Percentiles rank a stretch among this genome's conserved stretches.
Evolutionary conservation across 2,797 vertebrate genomes (phyloP).

Genomic region (Urosaurus nigricauda): DNA sequence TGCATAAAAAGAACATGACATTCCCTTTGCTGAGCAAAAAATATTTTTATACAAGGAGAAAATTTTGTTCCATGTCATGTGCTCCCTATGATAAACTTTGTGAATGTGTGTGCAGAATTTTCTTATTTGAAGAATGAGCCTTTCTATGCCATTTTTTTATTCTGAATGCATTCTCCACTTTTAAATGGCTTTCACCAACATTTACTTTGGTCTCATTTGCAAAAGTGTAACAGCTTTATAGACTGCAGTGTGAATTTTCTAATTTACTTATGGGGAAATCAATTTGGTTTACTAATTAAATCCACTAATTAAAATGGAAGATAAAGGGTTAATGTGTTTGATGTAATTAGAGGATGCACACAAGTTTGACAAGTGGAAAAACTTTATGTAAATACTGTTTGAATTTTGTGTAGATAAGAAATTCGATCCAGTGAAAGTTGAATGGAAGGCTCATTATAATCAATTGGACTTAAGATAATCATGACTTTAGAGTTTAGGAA

Average conservation of each 20-base stretch:
- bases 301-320: constrained; percentile 48
- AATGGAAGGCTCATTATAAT: constrained; percentile 23
- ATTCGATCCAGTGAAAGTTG: constrained; percentile 27
- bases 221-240: constrained; percentile 57
- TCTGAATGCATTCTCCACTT: constrained; percentile 47
- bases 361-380: constrained; percentile 50
- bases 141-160: constrained; percentile 6
- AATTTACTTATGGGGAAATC: constrained; percentile 56
- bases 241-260: constrained; percentile 46
- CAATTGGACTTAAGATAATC: constrained; percentile 11
- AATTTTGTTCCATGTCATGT: constrained; percentile 40
- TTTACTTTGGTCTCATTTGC: constrained; percentile 46
- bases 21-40: constrained; percentile 43
- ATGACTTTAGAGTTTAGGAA: neutral
- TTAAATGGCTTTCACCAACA: constrained; percentile 48
- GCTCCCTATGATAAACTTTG: constrained; percentile 48
- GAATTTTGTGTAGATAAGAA: constrained; percentile 42
- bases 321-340: constrained; percentile 51
- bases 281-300: constrained; percentile 61
- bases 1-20: constrained; percentile 17
- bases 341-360: constrained; percentile 52
- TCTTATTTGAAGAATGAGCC: constrained; percentile 48
- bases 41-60: constrained; percentile 58
- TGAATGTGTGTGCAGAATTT: constrained; percentile 55
- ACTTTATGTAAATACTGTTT: constrained; percentile 46